These are phyloP conservation scores for Peromyscus attwateri DNA, from an alignment of 2,797 vertebrate species.

Conservation along the genomic window DNA sequence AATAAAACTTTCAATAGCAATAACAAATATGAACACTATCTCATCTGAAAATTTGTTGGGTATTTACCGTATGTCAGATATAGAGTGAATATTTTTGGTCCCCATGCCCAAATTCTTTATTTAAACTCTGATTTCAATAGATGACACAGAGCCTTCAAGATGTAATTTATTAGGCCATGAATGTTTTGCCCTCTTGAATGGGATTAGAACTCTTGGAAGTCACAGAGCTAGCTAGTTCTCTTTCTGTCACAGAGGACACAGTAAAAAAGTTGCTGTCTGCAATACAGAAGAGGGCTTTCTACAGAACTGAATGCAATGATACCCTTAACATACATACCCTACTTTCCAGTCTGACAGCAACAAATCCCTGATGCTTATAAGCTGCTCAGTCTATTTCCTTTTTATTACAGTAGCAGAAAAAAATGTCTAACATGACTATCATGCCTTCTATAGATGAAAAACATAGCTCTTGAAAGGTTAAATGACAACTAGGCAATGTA, in stretches of 20 bases:
- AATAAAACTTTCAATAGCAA: neutral
- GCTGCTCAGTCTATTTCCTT: neutral
- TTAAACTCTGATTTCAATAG: neutral
- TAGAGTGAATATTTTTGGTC: neutral
- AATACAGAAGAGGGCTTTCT: neutral
- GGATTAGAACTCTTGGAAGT: neutral
- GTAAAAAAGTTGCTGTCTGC: neutral
- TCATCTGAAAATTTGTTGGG: neutral
- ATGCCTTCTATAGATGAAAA: neutral
- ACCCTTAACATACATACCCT: too few relatives aligned
- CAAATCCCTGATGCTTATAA: neutral
- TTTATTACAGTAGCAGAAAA: neutral
- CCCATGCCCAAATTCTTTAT: neutral
- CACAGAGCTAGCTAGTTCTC: neutral
- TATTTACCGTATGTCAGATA: neutral
- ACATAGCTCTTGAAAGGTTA: conserved; percentile 23
- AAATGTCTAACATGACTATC: neutral
- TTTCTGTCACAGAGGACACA: neutral
- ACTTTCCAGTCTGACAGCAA: neutral
- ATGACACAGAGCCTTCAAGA: neutral
- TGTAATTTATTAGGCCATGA: neutral
- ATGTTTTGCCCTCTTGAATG: neutral
- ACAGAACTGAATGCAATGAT: neutral
- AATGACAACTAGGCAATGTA: neutral
- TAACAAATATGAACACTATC: neutral